phyloP scores from a whole-genome alignment of 2,113 vertebrate genomes.

The Zosterops japonicus region DNA sequence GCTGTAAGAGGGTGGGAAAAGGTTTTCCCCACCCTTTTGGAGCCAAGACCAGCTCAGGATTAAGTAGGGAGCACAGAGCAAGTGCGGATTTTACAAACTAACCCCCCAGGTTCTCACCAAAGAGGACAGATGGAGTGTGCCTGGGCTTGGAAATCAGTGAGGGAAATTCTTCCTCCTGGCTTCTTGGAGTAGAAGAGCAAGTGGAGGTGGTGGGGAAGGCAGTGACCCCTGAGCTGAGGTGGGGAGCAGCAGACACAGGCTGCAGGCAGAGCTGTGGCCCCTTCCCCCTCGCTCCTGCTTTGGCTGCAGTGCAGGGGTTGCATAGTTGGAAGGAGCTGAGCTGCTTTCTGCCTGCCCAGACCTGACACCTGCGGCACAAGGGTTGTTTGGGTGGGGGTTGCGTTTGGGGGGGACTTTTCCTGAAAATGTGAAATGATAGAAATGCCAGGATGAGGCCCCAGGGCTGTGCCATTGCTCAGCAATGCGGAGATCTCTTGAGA shows the following conservation, averaged over 20 bases:
- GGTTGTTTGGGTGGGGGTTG: background rate
- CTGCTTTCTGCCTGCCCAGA: slow-evolving; percentile 27
- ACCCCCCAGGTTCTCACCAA: background rate
- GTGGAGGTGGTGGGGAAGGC: background rate
- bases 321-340: background rate
- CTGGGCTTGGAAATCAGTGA: background rate
- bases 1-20: background rate
- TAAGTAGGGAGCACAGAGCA: rapidly evolving
- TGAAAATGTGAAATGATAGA: background rate
- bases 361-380: background rate
- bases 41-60: background rate
- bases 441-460: background rate
- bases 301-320: background rate
- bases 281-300: background rate
- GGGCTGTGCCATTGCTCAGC: background rate
- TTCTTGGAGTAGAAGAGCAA: background rate
- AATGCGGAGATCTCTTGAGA: rapidly evolving
- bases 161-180: background rate
- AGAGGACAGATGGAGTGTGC: background rate
- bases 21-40: background rate
- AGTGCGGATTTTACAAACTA: background rate
- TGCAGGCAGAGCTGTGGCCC: background rate
- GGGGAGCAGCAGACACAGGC: background rate
- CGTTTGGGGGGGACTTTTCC: background rate
- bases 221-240: background rate